Evolutionary conservation across 2,888 invertebrate genomes (phyloP).

Genomic region (Patella ulyssiponensis): DNA sequence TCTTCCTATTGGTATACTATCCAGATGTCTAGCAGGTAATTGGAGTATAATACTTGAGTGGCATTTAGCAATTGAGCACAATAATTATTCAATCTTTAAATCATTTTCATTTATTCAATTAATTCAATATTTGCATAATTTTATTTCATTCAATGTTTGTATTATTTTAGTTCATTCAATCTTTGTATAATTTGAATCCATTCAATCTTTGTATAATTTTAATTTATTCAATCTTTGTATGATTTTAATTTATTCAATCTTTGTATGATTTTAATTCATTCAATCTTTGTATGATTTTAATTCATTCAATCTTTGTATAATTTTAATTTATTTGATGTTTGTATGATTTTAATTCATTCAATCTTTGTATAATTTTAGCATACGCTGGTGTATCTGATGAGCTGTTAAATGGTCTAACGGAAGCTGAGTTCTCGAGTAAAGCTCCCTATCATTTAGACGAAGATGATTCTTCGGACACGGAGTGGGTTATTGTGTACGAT

Average conservation of each 20-base stretch:
- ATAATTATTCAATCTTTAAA: too few species aligned
- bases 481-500: constrained; percentile 33
- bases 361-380: constrained; percentile 62
- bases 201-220: too few species aligned
- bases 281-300: neutral
- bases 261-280: neutral
- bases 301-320: neutral
- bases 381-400: constrained; percentile 71
- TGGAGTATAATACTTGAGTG: neutral
- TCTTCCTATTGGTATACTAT: constrained; percentile 86
- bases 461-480: constrained; percentile 25
- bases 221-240: too few species aligned
- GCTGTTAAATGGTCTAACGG: constrained; percentile 35
- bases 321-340: neutral
- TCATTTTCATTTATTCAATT: too few species aligned
- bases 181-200: too few species aligned
- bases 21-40: constrained; percentile 73
- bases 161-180: too few species aligned
- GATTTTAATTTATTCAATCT: too few species aligned
- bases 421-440: constrained; percentile 27
- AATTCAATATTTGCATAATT: too few species aligned
- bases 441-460: constrained; percentile 6
- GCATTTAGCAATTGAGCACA: too few species aligned
- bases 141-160: too few species aligned
- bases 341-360: neutral